These are phyloP conservation scores for Drosophila hamatofila DNA, from an alignment of 2,888 invertebrate genomes.

Conservation along the genomic window DNA sequence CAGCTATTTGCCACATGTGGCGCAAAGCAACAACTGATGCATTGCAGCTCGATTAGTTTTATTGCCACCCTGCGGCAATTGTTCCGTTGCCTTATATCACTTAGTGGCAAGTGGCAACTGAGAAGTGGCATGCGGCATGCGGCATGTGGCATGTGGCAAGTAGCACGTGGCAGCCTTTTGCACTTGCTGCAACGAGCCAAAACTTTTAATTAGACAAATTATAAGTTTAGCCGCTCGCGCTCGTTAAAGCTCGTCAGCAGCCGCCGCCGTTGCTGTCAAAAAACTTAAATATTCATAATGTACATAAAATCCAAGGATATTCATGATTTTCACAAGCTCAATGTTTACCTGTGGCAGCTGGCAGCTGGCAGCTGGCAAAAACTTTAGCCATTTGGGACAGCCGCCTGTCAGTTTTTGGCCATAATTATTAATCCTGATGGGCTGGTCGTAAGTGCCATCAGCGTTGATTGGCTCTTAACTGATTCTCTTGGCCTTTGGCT, in stretches of 20 bases:
- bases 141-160: conserved; percentile 14
- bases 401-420: conserved; percentile 28
- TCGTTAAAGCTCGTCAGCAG: conserved; percentile 47
- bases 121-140: conserved; percentile 3
- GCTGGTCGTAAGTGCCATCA: conserved; percentile 38
- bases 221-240: conserved; percentile 54
- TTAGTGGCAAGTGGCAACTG: conserved; percentile 20
- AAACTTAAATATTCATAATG: conserved; percentile 60
- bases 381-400: conserved; percentile 55
- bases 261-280: conserved; percentile 8
- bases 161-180: conserved; percentile 16
- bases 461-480: conserved; percentile 51
- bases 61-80: conserved; percentile 32
- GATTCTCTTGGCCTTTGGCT: conserved; percentile 33
- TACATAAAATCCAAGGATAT: conserved; percentile 21
- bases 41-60: conserved; percentile 55
- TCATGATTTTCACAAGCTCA: conserved; percentile 15
- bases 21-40: conserved; percentile 25
- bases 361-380: conserved; percentile 7
- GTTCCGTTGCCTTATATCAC: conserved; percentile 40
- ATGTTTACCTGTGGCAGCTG: conserved; percentile 21
- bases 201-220: conserved; percentile 78
- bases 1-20: conserved; percentile 33
- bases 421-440: conserved; percentile 63
- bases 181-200: conserved; percentile 39